These are phyloP conservation scores for Julus scanicus DNA, from an alignment of 2,888 invertebrate genomes.

Conservation along the genomic window DNA sequence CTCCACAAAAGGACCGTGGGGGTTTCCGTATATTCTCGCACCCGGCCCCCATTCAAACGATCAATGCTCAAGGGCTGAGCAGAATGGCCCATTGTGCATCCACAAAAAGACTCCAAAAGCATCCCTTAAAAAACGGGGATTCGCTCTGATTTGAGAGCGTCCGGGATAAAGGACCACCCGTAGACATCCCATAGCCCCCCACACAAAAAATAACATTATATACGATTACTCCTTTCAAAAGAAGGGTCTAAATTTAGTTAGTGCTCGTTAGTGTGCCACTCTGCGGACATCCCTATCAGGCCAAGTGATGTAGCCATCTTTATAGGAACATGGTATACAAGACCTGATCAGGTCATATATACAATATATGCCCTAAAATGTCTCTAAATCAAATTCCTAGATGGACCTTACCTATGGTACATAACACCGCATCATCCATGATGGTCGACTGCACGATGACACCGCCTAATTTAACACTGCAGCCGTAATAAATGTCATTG, in stretches of 20 bases:
- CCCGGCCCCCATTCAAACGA: neutral
- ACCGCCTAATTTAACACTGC: conserved; percentile 86
- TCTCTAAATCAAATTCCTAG: too few relatives aligned
- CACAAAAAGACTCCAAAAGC: neutral
- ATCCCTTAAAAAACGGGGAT: conserved; percentile 15
- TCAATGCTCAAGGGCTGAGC: neutral
- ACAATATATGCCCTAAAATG: too few relatives aligned
- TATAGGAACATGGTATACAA: too few relatives aligned
- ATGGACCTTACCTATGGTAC: conserved; percentile 50
- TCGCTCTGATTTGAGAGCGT: neutral
- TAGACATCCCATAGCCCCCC: too few relatives aligned
- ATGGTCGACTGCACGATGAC: conserved; percentile 79
- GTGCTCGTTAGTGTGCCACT: too few relatives aligned
- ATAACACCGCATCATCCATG: conserved; percentile 58
- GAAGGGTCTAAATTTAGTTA: too few relatives aligned
- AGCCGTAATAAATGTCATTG: conserved; percentile 90
- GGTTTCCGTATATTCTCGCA: neutral
- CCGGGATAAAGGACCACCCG: neutral
- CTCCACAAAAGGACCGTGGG: neutral
- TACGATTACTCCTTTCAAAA: neutral
- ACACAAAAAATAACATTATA: neutral
- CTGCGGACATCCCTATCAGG: too few relatives aligned
- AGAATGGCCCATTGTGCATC: neutral
- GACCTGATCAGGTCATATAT: too few relatives aligned
- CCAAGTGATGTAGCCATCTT: too few relatives aligned